phyloP scores from a whole-genome alignment of 2,797 vertebrate species.

The Pelochelys cantorii region DNA sequence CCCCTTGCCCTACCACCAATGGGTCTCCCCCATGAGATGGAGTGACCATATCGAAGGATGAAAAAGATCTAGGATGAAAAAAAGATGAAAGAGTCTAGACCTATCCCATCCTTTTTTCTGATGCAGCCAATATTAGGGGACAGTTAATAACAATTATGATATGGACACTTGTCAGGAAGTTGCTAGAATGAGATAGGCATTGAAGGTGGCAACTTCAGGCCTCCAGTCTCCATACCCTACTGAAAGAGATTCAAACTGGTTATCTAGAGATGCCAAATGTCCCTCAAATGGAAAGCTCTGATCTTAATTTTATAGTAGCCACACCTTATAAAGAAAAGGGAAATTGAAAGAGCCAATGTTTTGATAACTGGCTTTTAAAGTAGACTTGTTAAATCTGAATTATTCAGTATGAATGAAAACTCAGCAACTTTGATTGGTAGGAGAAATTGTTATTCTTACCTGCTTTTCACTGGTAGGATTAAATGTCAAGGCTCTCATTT shows the following conservation, averaged over 20 bases:
- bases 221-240: conserved; percentile 12
- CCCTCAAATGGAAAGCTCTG: conserved; percentile 39
- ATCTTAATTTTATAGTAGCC: conserved; percentile 65
- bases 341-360: conserved; percentile 61
- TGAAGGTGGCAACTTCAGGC: conserved; percentile 49
- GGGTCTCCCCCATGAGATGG: background rate
- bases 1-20: background rate
- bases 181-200: background rate
- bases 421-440: conserved; percentile 69
- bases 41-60: background rate
- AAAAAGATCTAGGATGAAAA: background rate
- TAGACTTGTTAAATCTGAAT: conserved; percentile 56
- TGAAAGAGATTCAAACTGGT: conserved; percentile 39
- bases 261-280: conserved; percentile 21
- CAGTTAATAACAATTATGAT: background rate
- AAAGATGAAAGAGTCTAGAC: background rate
- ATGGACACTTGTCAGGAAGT: background rate
- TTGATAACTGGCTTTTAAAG: conserved; percentile 64
- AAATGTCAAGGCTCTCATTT: conserved; percentile 49
- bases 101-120: background rate
- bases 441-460: conserved; percentile 66
- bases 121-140: background rate
- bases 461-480: conserved; percentile 55
- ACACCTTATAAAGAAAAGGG: conserved; percentile 61
- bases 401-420: conserved; percentile 64